A percentile compares a stretch with the other conserved stretches of the same genome.
Evolutionary conservation across 2,797 vertebrate genomes (phyloP).

Genomic region (Odontamblyopus rebecca): DNA sequence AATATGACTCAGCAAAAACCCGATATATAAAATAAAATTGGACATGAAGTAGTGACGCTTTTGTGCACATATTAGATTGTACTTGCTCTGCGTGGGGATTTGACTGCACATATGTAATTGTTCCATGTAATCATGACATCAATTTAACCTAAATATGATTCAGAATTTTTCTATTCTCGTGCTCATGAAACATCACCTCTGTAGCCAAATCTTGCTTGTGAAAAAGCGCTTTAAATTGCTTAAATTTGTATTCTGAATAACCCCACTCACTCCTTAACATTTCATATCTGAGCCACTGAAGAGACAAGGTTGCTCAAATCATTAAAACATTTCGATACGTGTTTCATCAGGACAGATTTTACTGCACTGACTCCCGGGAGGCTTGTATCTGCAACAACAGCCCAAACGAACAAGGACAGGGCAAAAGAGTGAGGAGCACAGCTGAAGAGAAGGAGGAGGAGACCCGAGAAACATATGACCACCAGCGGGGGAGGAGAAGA

Average conservation of each 20-base stretch:
- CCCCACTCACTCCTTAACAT: neutral
- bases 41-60: no score
- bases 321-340: conserved; percentile 50
- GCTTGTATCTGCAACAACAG: conserved; percentile 50
- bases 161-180: neutral
- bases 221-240: neutral
- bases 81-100: no score
- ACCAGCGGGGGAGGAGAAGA: conserved; percentile 51
- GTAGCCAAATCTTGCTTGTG: neutral
- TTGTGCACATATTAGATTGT: no score
- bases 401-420: conserved; percentile 56
- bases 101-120: no score
- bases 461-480: conserved; percentile 18
- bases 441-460: conserved; percentile 50
- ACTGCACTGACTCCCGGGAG: conserved; percentile 59
- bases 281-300: neutral
- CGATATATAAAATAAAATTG: no score
- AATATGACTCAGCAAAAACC: no score
- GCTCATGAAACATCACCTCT: neutral
- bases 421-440: conserved; percentile 58
- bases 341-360: conserved; percentile 53
- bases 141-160: neutral
- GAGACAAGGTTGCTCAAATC: conserved; percentile 10
- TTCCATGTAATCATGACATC: no score
- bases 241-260: neutral